phyloP scores from a whole-genome alignment of 2,888 invertebrate species.

The Athetis lepigone region DNA sequence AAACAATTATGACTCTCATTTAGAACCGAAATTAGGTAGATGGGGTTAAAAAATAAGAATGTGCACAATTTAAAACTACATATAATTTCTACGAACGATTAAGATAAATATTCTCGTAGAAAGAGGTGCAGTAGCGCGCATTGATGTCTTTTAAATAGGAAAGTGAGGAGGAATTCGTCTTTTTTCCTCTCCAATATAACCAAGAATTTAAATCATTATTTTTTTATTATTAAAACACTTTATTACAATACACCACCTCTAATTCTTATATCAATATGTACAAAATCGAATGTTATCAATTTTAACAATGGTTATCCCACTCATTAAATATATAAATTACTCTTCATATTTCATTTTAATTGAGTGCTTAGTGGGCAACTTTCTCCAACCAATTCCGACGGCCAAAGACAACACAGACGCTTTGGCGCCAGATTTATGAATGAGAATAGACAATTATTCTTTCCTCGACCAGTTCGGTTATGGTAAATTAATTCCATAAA shows the following conservation, averaged over 20 bases:
- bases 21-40: too few species aligned
- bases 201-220: too few species aligned
- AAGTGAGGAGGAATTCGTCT: background rate
- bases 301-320: conserved; percentile 9
- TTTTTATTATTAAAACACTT: too few species aligned
- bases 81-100: too few species aligned
- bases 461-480: conserved; percentile 48
- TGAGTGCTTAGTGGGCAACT: conserved; percentile 65
- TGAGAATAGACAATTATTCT: conserved; percentile 70
- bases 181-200: too few species aligned
- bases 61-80: background rate
- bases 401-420: conserved; percentile 71
- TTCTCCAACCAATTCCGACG: conserved; percentile 63
- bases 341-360: conserved; percentile 50
- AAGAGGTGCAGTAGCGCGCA: background rate
- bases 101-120: background rate
- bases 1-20: too few species aligned
- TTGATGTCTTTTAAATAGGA: background rate
- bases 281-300: conserved; percentile 4
- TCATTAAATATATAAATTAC: too few species aligned
- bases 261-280: too few species aligned
- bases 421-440: conserved; percentile 80
- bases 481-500: conserved; percentile 41
- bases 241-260: too few species aligned
- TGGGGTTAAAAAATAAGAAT: background rate